These are phyloP conservation scores for Oreochromis grahami DNA, from an alignment of 2,797 vertebrate species.

Conservation along the genomic window DNA sequence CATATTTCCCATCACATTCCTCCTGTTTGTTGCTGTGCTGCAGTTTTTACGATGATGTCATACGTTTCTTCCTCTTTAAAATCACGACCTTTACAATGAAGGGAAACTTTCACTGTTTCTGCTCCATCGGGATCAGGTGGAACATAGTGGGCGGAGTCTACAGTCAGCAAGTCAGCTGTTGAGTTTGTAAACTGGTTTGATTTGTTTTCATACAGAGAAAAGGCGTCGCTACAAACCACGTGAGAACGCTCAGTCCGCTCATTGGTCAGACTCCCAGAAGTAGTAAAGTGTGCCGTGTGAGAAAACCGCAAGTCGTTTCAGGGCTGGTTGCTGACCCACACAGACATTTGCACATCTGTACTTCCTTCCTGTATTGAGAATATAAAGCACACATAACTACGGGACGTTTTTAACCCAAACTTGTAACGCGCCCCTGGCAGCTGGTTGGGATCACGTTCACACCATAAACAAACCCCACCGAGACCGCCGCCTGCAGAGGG, in stretches of 20 bases:
- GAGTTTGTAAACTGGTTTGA: background rate
- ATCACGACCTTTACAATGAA: fast-evolving
- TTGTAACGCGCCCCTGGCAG: background rate
- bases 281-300: background rate
- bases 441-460: too few species aligned
- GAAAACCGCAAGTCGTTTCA: background rate
- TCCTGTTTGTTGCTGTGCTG: background rate
- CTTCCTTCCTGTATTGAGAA: fast-evolving
- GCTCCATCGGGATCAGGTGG: fast-evolving
- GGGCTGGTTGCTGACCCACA: background rate
- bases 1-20: background rate
- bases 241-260: fast-evolving
- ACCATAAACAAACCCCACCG: too few species aligned
- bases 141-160: background rate
- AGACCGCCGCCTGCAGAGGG: too few species aligned
- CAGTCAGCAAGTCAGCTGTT: background rate
- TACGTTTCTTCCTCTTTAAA: background rate
- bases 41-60: fast-evolving
- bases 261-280: background rate
- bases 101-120: fast-evolving
- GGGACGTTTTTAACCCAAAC: fast-evolving
- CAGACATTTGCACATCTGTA: fast-evolving
- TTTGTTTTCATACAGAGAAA: fast-evolving
- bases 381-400: fast-evolving
- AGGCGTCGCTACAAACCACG: background rate